Evolutionary conservation across 2,888 invertebrate genomes (phyloP), one percentile per base, ranked within the genome.

Genomic region (Xylota segnis): DNA sequence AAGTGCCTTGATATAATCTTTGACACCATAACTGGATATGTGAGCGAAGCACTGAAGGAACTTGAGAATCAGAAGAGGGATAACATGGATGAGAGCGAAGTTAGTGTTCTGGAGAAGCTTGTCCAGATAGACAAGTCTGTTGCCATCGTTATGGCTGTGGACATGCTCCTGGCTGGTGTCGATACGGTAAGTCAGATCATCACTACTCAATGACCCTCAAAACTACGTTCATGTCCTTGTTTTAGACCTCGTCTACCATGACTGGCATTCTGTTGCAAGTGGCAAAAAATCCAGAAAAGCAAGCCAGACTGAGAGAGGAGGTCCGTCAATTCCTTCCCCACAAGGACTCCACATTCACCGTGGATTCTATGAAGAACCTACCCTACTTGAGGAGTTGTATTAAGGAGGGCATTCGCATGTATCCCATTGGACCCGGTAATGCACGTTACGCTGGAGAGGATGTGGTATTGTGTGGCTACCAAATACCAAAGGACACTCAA

Each of bases 321-420:
- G 89, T 95, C 2, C 87, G 91, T 6, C 90, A 90, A 0, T 90
- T 93, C 9, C 87, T 94, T 29, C 93, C 93, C 0, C 70, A 90
- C 0, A 93, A 92, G 81, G 89, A 92, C 52, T 91, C 93, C 0
- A 90, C 90, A 12, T 89, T 94, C 23, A 93, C 93, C 0, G 90
- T 92, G 9, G 91, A 91, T 0, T 90, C 93, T 61, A 90, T 94
- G 66, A 92, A 92, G 23, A 91, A 93, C 72, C 92, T 94, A 70
- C 93, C 94, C 0, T 96, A 95, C 90, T 89, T 96, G 18, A 94
- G 94, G 76, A 96, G 96, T 0, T 96, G 96, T 89, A 93, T 96
- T 18, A 96, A 96, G 89, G 96, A 97, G 90, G 93, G 95, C 0
- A 91, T 96, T 82, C 93, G 96, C 82, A 75, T 95, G 29, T 93